Percentiles rank a stretch among this genome's conserved stretches.
Conservation (phyloP, 2,888 invertebrate genomes). For the Drosophila nr. medialis region DNA sequence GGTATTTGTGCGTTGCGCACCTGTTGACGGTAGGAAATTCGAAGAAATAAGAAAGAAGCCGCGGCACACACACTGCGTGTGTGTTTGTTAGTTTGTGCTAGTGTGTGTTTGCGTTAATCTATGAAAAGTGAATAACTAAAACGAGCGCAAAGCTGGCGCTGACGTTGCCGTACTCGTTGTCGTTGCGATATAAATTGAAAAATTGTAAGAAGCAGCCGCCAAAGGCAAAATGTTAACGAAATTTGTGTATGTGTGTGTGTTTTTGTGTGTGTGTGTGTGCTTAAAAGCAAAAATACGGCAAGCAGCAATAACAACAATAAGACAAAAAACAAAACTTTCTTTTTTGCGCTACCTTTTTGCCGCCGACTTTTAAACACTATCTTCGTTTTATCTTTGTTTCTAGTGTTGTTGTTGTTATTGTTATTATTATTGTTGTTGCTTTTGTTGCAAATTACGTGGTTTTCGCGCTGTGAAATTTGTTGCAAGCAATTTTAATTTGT, state of each 20-base stretch:
- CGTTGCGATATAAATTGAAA: conserved; percentile 49
- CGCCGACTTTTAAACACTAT: conserved; percentile 49
- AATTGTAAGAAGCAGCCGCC: conserved; percentile 48
- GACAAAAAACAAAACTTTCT: conserved; percentile 69
- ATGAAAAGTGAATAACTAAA: conserved; percentile 82
- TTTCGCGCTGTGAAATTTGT: conserved; percentile 75
- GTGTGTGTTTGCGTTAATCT: conserved; percentile 63
- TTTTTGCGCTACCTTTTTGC: conserved; percentile 78
- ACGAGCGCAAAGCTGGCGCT: conserved; percentile 50
- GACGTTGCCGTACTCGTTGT: conserved; percentile 26
- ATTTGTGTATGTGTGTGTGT: conserved; percentile 32
- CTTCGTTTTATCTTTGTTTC: conserved; percentile 21
- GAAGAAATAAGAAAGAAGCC: conserved; percentile 24
- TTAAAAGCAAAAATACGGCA: conserved; percentile 64
- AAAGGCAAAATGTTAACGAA: conserved; percentile 69
- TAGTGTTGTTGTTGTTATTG: conserved; percentile 31
- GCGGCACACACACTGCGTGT: conserved; percentile 40
- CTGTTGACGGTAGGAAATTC: conserved; percentile 61
- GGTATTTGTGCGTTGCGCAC: conserved; percentile 62
- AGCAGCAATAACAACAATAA: conserved; percentile 48
- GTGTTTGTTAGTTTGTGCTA: conserved; percentile 20
- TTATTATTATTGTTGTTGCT: conserved; percentile 28
- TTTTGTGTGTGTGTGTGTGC: conserved; percentile 54
- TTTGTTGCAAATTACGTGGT: conserved; percentile 64
- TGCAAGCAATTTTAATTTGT: conserved; percentile 60